Conservation (phyloP, 2,113 vertebrate genomes). For the Cricetomys ansorgei region DNA sequence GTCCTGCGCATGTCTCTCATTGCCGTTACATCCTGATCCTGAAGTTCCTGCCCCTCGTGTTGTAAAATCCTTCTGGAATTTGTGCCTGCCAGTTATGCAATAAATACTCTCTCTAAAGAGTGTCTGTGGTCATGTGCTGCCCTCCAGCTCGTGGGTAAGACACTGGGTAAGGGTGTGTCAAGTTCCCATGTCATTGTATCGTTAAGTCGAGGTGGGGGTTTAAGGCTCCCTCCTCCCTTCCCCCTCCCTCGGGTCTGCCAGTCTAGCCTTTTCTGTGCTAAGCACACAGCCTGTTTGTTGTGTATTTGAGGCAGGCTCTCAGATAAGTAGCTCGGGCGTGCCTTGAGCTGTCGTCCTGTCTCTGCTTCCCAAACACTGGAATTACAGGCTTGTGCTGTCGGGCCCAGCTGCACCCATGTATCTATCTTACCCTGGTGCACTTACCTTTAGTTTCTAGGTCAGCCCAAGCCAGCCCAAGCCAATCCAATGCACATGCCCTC, state of each 20-base stretch:
- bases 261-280: neutral
- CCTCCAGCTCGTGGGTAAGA: neutral
- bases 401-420: neutral
- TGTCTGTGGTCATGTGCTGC: neutral
- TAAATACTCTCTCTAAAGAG: constrained; percentile 75
- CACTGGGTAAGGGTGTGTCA: neutral
- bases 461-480: accelerated
- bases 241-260: too few relatives aligned
- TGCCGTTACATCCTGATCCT: constrained; percentile 84
- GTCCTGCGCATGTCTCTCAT: constrained; percentile 74
- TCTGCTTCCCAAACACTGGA: neutral
- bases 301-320: neutral
- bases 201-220: neutral
- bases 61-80: constrained; percentile 63
- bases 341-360: neutral
- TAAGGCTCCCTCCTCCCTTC: too few relatives aligned
- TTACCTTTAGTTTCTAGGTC: neutral
- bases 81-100: constrained; percentile 78
- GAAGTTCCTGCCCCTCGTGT: constrained; percentile 80
- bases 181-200: neutral
- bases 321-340: neutral
- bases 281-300: neutral
- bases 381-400: neutral
- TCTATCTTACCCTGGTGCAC: neutral
- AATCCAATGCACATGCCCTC: neutral